phyloP scores from a whole-genome alignment of 2,113 vertebrate genomes.

The Colinus virginianus region DNA sequence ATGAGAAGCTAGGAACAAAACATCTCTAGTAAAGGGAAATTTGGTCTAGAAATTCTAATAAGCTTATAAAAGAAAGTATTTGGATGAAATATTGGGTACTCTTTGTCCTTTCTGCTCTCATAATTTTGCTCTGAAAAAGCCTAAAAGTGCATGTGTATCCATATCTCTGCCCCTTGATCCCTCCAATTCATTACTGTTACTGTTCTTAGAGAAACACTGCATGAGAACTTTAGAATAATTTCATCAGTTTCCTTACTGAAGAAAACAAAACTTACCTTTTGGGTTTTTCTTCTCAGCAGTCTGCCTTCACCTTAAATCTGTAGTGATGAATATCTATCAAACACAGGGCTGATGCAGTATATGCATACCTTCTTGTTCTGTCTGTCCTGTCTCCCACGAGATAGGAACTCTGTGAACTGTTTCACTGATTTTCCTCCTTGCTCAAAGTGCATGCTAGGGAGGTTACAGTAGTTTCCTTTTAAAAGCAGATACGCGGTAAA shows the following conservation, averaged over 20 bases:
- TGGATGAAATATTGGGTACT: background rate
- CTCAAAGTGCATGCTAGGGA: background rate
- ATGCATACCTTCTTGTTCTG: background rate
- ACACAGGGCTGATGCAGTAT: background rate
- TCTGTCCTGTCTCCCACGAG: background rate
- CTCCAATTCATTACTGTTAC: background rate
- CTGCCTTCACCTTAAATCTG: background rate
- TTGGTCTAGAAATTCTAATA: constrained; percentile 3
- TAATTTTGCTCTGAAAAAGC: constrained; percentile 8
- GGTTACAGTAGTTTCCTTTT: background rate
- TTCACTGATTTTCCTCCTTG: background rate
- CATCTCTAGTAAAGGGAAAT: background rate
- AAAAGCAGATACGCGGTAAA: background rate
- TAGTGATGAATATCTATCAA: fast-evolving
- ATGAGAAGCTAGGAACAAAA: constrained; percentile 58
- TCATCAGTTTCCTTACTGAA: background rate
- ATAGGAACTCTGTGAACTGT: background rate
- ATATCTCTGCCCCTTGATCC: background rate
- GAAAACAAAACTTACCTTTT: background rate
- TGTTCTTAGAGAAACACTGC: background rate
- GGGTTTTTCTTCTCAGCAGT: background rate
- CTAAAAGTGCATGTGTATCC: background rate
- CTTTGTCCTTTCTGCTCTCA: constrained; percentile 51
- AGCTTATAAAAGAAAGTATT: constrained; percentile 1
- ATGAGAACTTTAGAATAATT: background rate